Evolutionary conservation across 2,797 vertebrate species (phyloP), one percentile per base, ranked within the genome.

Genomic region (Scomberomorus guttatus): DNA sequence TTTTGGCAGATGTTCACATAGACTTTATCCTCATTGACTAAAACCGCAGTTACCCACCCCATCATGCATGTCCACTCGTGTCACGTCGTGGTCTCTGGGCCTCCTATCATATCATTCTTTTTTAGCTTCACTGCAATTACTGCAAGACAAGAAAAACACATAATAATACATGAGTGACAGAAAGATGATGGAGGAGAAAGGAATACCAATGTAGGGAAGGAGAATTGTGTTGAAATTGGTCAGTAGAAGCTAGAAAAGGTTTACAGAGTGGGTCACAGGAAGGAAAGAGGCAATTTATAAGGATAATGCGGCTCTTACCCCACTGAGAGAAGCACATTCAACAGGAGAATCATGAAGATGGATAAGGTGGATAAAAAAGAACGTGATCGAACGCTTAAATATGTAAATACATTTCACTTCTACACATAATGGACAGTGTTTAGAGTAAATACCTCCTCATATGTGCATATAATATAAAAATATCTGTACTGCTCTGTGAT

Each of bases 1-100:
- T 57, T 90, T 81, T 87, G 88, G 84, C 88, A 91, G 82, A 85
- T 85, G 88, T 84, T 87, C 76, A 83, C 13, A 84, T 27, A 67
- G 69, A 86, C 54, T 79, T 87, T 72, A 88, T 79, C 73, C 85
- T 75, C 76, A 42, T 60, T 61, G 46, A 79, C 69, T 60, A 54
- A 84, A 76, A 71, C 58, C 52, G 3, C 39, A 69, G 72, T 71
- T 24, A 67, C 59, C 73, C 46, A 59, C 37, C 74, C 55, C 59
- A 76, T 55, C 55, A 69, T 83, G 63, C 4, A 42, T 42, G 39
- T 74, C 68, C 46, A 37, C 60, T 66, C 4, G 2, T 64, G 72
- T 77, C 59, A 25, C 22, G 15, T 48, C 2, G 1, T 25, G 1
- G 32, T 60, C 42, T 34, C 46, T 29, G 29, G 56, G 25, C 27